Percentiles rank a stretch among this genome's conserved stretches.
phyloP scores from a whole-genome alignment of 2,888 invertebrate species.

The Trichopoda pennipes region DNA sequence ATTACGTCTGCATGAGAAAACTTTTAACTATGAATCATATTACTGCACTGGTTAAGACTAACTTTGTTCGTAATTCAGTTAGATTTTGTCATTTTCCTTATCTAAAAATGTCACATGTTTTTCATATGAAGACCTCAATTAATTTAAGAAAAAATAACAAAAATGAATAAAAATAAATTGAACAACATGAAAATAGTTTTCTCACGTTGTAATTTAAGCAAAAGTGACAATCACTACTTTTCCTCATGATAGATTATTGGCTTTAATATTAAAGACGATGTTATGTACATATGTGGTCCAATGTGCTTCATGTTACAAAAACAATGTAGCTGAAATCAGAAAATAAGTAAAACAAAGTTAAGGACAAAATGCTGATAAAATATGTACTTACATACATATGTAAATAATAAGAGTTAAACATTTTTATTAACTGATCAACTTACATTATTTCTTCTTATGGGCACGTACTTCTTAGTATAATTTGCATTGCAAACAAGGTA shows the following conservation, averaged over 20 bases:
- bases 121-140: too few species aligned
- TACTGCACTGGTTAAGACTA: too few species aligned
- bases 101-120: too few species aligned
- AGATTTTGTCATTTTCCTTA: too few species aligned
- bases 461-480: background rate
- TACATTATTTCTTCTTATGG: background rate
- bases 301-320: background rate
- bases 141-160: too few species aligned
- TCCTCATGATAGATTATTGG: too few species aligned
- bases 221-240: too few species aligned
- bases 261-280: background rate
- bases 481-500: background rate
- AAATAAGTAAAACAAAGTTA: background rate
- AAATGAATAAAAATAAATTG: too few species aligned
- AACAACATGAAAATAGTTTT: constrained; percentile 6
- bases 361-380: background rate
- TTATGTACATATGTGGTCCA: background rate
- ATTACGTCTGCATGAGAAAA: too few species aligned
- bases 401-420: background rate
- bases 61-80: too few species aligned
- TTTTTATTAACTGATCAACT: background rate
- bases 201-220: background rate
- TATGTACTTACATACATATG: too few species aligned
- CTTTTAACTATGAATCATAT: too few species aligned
- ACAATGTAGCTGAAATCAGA: background rate